phyloP scores from a whole-genome alignment of 2,797 vertebrate species.

The Holocentrus rufus region DNA sequence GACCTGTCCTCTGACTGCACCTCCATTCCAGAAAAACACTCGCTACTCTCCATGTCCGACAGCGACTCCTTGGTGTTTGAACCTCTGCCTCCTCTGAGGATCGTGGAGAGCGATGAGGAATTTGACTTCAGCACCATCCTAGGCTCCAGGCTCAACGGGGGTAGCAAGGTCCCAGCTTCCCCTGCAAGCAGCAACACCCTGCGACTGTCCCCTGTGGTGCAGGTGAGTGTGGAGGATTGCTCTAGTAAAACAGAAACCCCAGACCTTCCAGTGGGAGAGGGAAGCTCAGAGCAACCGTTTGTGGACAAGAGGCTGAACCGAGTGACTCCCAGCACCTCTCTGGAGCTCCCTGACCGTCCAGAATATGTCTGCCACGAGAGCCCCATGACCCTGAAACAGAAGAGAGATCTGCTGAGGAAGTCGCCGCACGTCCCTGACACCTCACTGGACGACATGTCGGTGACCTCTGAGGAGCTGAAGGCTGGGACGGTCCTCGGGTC shows the following conservation, averaged over 20 bases:
- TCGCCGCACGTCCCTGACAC: constrained; percentile 87
- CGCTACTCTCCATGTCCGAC: constrained; percentile 92
- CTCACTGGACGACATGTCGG: constrained; percentile 86
- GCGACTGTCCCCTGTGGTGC: constrained; percentile 86
- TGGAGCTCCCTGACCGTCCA: constrained; percentile 68
- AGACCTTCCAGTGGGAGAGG: constrained; percentile 67
- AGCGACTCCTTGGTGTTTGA: constrained; percentile 98
- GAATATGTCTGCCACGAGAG: constrained; percentile 83
- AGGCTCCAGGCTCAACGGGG: constrained; percentile 73
- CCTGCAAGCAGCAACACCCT: constrained; percentile 85
- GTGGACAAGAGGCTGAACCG: constrained; percentile 56
- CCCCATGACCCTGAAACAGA: constrained; percentile 93
- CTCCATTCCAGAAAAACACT: constrained; percentile 94
- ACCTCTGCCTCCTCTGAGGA: constrained; percentile 92
- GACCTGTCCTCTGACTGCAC: constrained; percentile 97
- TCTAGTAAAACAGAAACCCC: constrained; percentile 81
- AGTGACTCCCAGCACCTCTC: constrained; percentile 74
- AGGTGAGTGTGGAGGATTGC: constrained; percentile 93
- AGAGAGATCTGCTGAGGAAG: constrained; percentile 93
- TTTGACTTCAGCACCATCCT: constrained; percentile 82
- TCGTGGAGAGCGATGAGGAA: constrained; percentile 97
- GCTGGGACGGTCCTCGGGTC: constrained; percentile 63
- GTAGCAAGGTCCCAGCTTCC: constrained; percentile 76
- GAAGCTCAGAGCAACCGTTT: constrained; percentile 49
- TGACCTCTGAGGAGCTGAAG: constrained; percentile 76